Conservation (phyloP, 2,888 invertebrate genomes). For the Marasmarcha lunaedactyla region DNA sequence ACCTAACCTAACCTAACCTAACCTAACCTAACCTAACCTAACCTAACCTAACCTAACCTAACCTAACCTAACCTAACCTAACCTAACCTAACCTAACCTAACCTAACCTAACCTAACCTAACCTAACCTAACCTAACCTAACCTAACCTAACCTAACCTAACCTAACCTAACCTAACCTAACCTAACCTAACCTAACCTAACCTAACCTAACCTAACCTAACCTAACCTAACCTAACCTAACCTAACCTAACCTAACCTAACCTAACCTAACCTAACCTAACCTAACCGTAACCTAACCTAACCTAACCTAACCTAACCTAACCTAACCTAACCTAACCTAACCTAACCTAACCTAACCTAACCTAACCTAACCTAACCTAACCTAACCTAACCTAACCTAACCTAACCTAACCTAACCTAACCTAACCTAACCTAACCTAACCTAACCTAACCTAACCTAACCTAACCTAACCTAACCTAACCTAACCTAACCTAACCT, state of each 20-base stretch:
- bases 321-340: constrained; percentile 8
- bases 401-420: constrained; percentile 4
- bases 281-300: too few species aligned
- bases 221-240: constrained; percentile 12
- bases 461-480: constrained; percentile 7
- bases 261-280: constrained; percentile 12
- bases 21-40: too few species aligned
- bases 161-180: constrained; percentile 11
- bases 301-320: constrained; percentile 6
- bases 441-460: constrained; percentile 6
- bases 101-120: too few species aligned
- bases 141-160: constrained; percentile 13
- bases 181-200: constrained; percentile 10
- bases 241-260: constrained; percentile 12
- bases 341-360: constrained; percentile 8
- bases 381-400: constrained; percentile 4
- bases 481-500: constrained; percentile 7
- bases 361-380: constrained; percentile 8
- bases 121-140: constrained; percentile 8
- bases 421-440: constrained; percentile 6
- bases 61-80: too few species aligned
- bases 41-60: too few species aligned
- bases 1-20: too few species aligned
- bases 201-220: constrained; percentile 11
- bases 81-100: too few species aligned